Evolutionary conservation across 1,140 invertebrate species (phyloP).

Genomic region (Helicoverpa zea): DNA sequence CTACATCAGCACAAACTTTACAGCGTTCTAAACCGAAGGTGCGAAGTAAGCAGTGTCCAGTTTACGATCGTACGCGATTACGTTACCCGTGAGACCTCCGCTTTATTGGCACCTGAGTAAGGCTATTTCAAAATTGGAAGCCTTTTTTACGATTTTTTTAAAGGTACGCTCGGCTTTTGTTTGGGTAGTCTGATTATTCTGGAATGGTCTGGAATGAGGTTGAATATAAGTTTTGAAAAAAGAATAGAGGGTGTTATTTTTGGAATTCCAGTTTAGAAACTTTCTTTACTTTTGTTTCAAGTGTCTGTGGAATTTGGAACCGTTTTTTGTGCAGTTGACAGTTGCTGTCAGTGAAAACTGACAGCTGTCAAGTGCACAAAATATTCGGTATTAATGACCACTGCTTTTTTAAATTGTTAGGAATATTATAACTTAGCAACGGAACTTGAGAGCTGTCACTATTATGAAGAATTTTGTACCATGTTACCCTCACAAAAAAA

Average conservation of each 20-base stretch:
- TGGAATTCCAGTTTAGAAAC: neutral
- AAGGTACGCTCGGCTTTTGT: constrained; percentile 44
- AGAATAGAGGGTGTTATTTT: neutral
- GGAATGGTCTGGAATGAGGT: neutral
- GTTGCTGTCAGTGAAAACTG: too few species aligned
- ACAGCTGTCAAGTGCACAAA: too few species aligned
- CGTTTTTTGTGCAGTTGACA: too few species aligned
- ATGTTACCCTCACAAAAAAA: too few species aligned
- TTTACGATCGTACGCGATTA: constrained; percentile 77
- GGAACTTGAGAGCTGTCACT: too few species aligned
- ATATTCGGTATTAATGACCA: too few species aligned
- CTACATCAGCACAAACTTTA: constrained; percentile 39
- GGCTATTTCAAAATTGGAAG: constrained; percentile 68
- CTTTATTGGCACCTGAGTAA: constrained; percentile 82
- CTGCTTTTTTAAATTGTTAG: too few species aligned
- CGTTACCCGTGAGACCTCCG: constrained; percentile 61
- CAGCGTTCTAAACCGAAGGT: constrained; percentile 49
- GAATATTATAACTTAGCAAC: too few species aligned
- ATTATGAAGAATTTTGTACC: too few species aligned
- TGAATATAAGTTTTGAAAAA: neutral
- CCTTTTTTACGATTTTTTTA: constrained; percentile 58
- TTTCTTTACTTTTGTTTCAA: neutral
- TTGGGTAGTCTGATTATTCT: constrained; percentile 1
- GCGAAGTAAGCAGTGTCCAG: constrained; percentile 71
- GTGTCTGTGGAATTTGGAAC: neutral